These are phyloP conservation scores for Halichondria panicea DNA, from an alignment of 37 sponge, comb jelly and placozoan species.

Conservation along the genomic window DNA sequence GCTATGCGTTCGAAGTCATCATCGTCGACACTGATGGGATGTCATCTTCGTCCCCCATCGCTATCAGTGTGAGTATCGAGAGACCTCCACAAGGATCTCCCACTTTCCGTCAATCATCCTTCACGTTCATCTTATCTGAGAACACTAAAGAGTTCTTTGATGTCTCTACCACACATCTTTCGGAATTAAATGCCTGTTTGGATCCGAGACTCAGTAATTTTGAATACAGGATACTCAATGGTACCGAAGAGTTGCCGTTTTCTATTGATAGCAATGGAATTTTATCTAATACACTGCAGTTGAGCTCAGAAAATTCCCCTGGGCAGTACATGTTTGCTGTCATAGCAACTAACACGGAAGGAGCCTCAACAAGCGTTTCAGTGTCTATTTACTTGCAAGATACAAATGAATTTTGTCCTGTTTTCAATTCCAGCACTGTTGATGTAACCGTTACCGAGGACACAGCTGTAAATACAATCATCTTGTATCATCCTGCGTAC, in stretches of 20 bases:
- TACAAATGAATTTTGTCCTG: constrained; percentile 72
- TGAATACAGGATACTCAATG: constrained; percentile 25
- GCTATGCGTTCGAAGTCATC: constrained; percentile 11
- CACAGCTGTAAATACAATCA: background rate
- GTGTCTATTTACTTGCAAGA: constrained; percentile 46
- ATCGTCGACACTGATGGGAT: constrained; percentile 27
- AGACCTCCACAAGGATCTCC: constrained; percentile 24
- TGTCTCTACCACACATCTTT: constrained; percentile 15
- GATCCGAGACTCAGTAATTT: constrained; percentile 10
- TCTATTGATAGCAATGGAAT: constrained; percentile 39
- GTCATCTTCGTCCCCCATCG: background rate
- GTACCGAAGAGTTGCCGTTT: constrained; percentile 21
- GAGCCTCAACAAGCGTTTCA: constrained; percentile 18
- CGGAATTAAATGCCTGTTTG: constrained; percentile 39
- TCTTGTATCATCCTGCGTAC: constrained; percentile 24
- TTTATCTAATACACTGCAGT: background rate
- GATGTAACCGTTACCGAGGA: constrained; percentile 29
- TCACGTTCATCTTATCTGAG: constrained; percentile 30
- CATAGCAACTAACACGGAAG: constrained; percentile 41
- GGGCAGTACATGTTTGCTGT: constrained; percentile 38
- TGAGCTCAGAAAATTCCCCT: constrained; percentile 53
- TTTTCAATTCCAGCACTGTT: constrained; percentile 1
- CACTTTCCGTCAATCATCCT: constrained; percentile 13
- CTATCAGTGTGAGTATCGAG: constrained; percentile 7
- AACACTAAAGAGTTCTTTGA: constrained; percentile 12